Conservation (phyloP, 2,797 vertebrate species). For the Pseudochirops corinnae region DNA sequence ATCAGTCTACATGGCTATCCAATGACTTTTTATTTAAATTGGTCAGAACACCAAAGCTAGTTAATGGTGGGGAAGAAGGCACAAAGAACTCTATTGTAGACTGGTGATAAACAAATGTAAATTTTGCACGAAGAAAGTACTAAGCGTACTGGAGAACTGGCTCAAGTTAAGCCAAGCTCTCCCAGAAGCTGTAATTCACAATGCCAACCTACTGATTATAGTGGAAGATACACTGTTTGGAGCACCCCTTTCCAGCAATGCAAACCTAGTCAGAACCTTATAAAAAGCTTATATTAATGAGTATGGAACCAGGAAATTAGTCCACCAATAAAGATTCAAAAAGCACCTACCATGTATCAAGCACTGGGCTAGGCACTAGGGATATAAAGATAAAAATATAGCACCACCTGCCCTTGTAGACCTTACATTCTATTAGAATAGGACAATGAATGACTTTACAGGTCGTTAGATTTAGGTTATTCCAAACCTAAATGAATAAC, state of each 20-base stretch:
- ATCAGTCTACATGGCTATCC: not conserved
- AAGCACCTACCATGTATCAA: not conserved
- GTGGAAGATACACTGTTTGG: not conserved
- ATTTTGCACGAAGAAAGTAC: not conserved
- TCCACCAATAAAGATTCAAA: not conserved
- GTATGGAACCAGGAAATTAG: not conserved
- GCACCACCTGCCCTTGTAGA: not conserved
- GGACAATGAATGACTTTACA: not conserved
- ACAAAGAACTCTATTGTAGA: not conserved
- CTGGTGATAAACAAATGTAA: not conserved
- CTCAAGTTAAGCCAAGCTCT: not conserved
- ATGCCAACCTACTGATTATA: not conserved
- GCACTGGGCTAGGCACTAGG: not conserved
- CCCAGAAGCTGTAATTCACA: not conserved
- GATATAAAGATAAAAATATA: not conserved
- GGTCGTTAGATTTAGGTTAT: not conserved
- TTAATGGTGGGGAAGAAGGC: not conserved
- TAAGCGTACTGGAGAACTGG: not conserved
- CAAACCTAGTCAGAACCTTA: not conserved
- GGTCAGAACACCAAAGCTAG: not conserved
- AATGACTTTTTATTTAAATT: not conserved
- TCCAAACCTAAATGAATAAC: not conserved
- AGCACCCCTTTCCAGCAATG: not conserved
- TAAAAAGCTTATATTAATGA: not conserved
- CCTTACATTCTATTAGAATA: not conserved